These are phyloP conservation scores for Gymnosoma rotundatum DNA, from an alignment of 2,888 invertebrate species.

Conservation along the genomic window DNA sequence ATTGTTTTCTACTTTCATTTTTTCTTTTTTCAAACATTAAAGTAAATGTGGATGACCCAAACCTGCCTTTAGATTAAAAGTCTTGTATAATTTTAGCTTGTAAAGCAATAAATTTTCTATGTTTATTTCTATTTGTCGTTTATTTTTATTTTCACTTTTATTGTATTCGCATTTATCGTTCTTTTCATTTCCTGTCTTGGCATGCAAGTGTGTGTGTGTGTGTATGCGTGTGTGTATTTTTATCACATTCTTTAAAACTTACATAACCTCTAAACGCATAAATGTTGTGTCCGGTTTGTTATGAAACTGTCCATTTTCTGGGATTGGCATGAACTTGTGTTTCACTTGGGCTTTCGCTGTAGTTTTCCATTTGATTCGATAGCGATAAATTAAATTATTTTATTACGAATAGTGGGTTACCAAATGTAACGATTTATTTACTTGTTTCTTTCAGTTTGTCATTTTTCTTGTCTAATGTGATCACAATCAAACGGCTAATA, in stretches of 20 bases:
- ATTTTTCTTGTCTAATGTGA: neutral
- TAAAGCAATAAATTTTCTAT: too few species aligned
- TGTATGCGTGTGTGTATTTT: neutral
- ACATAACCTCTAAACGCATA: neutral
- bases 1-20: neutral
- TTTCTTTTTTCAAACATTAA: neutral
- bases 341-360: conserved; percentile 15
- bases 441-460: neutral
- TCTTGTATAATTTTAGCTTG: neutral
- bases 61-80: conserved; percentile 5
- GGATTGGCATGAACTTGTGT: too few species aligned
- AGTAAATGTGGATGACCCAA: neutral
- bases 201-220: neutral
- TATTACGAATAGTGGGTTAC: conserved; percentile 40
- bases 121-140: neutral
- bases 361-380: conserved; percentile 34
- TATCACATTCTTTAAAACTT: neutral
- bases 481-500: conserved; percentile 54
- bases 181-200: conserved; percentile 33
- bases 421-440: conserved; percentile 50
- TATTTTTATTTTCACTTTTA: conserved; percentile 2
- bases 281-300: too few species aligned
- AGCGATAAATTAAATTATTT: neutral
- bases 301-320: too few species aligned
- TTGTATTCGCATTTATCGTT: conserved; percentile 39